phyloP scores from a whole-genome alignment of 2,888 invertebrate genomes.

The Cephus pygmeus region DNA sequence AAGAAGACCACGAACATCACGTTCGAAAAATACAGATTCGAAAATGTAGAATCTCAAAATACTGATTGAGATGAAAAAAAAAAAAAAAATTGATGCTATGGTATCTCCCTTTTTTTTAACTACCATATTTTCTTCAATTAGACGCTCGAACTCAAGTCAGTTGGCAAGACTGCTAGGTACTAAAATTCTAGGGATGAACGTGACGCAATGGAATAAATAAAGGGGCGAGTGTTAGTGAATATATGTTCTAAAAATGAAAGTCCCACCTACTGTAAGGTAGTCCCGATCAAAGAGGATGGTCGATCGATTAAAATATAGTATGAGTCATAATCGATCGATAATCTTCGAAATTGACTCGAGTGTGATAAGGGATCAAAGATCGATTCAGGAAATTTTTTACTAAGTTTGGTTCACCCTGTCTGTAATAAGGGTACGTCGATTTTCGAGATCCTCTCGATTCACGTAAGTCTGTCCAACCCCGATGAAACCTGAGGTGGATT shows the following conservation, averaged over 20 bases:
- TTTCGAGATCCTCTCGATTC: neutral
- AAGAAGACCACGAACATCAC: neutral
- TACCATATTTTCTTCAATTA: neutral
- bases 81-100: neutral
- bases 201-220: constrained; percentile 45
- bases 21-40: neutral
- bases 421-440: neutral
- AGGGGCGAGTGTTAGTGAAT: constrained; percentile 24
- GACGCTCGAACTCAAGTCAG: neutral
- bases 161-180: constrained; percentile 12
- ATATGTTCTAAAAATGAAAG: constrained; percentile 20
- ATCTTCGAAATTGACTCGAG: neutral
- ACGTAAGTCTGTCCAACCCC: neutral
- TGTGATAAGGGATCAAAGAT: neutral
- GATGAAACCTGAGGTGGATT: neutral
- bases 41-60: neutral
- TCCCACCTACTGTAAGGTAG: constrained; percentile 19
- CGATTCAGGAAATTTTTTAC: neutral
- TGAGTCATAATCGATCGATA: neutral
- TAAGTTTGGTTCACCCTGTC: constrained; percentile 3
- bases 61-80: neutral
- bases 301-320: neutral
- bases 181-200: constrained; percentile 28
- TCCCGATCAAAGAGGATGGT: constrained; percentile 10
- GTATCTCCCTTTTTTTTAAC: neutral